These are phyloP conservation scores for Pseudonaja textilis DNA, from an alignment of 2,113 vertebrate genomes.

Conservation along the genomic window DNA sequence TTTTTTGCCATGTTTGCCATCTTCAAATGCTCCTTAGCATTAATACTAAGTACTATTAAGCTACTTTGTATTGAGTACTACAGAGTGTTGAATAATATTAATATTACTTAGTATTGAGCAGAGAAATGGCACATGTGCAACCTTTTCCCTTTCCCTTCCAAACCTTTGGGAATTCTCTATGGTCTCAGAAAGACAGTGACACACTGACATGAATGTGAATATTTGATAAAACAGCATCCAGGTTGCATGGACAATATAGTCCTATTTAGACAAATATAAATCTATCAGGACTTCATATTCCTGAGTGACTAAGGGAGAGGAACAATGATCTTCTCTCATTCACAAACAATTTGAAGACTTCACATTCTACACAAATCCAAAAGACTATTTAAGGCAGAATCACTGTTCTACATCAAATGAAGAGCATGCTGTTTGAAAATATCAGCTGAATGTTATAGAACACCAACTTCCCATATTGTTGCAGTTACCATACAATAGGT, in stretches of 20 bases:
- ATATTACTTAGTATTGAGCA: background rate
- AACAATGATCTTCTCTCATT: background rate
- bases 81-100: background rate
- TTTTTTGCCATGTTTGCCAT: background rate
- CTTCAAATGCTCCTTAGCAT: background rate
- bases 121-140: background rate
- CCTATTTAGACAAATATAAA: background rate
- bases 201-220: background rate
- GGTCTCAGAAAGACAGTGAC: background rate
- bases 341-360: background rate
- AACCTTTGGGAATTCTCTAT: background rate
- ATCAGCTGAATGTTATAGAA: background rate
- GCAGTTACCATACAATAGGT: background rate
- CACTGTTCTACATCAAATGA: background rate
- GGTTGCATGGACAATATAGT: background rate
- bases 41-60: background rate
- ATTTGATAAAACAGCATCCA: background rate
- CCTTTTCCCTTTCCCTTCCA: background rate
- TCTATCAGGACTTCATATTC: background rate
- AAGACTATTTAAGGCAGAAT: background rate
- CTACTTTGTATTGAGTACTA: background rate
- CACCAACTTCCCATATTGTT: background rate
- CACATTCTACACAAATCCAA: background rate
- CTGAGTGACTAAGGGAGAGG: background rate
- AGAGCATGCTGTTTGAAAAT: background rate